Conservation (phyloP, 2,113 vertebrate genomes). For the Peromyscus leucopus region DNA sequence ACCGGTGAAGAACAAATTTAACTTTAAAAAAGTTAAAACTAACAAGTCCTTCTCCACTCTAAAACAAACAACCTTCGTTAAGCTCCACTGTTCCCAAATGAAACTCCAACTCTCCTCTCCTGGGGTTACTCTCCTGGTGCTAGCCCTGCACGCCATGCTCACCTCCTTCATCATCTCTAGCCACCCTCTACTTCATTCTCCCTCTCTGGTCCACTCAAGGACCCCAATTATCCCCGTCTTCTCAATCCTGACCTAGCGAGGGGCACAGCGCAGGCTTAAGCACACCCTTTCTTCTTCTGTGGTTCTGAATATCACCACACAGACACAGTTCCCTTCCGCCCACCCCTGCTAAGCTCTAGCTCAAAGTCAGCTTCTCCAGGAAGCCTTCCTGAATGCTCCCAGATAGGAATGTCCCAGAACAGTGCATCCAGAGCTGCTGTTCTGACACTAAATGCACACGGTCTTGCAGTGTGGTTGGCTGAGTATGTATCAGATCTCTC, state of each 20-base stretch:
- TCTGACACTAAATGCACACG: neutral
- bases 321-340: neutral
- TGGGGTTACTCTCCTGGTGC: neutral
- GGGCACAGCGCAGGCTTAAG: too few species aligned
- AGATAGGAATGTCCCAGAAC: neutral
- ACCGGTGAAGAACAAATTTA: neutral
- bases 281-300: too few species aligned
- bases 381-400: neutral
- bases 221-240: neutral
- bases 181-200: neutral
- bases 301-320: neutral
- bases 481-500: neutral
- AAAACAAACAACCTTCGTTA: neutral
- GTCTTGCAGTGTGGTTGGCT: neutral
- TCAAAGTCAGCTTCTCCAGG: too few species aligned
- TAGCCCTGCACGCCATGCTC: neutral
- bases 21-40: neutral
- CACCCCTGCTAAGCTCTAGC: too few species aligned
- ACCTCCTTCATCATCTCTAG: neutral
- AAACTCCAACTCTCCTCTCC: neutral
- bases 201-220: neutral
- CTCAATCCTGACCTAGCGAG: neutral
- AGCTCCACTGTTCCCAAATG: neutral
- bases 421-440: neutral
- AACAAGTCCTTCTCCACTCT: neutral